phyloP scores from a whole-genome alignment of 2,113 vertebrate genomes.

The Nyctereutes procyonoides region DNA sequence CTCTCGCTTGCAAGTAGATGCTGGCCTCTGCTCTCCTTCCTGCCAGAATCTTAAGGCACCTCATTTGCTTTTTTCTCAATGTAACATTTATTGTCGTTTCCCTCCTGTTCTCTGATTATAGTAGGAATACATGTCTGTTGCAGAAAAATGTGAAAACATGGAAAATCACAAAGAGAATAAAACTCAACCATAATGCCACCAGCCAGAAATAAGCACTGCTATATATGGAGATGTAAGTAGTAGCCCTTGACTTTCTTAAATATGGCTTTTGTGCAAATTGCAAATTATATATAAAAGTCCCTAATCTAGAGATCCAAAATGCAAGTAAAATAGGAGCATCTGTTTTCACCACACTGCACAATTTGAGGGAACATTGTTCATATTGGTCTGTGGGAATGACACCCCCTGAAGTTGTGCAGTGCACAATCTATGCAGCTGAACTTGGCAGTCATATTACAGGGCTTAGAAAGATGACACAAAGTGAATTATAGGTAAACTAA shows the following conservation, averaged over 20 bases:
- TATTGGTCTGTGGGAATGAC: not conserved
- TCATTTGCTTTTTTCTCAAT: conserved; percentile 38
- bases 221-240: not conserved
- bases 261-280: not conserved
- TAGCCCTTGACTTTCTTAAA: not conserved
- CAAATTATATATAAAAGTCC: not conserved
- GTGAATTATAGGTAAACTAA: not conserved
- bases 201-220: not conserved
- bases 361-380: not conserved
- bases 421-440: not conserved
- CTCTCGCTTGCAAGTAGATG: conserved; percentile 26
- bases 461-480: fast-evolving
- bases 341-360: not conserved
- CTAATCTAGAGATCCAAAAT: not conserved
- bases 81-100: conserved; percentile 54
- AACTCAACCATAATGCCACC: conserved; percentile 1
- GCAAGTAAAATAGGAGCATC: not conserved
- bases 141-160: conserved; percentile 54
- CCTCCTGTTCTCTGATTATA: conserved; percentile 58
- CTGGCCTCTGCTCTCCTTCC: conserved; percentile 44
- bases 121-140: conserved; percentile 34
- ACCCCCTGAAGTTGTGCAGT: not conserved
- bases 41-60: not conserved
- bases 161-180: conserved; percentile 53
- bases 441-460: not conserved